Base-by-base conservation (phyloP, 2,888 invertebrate species). In the Koerneria pararmatus region DNA sequence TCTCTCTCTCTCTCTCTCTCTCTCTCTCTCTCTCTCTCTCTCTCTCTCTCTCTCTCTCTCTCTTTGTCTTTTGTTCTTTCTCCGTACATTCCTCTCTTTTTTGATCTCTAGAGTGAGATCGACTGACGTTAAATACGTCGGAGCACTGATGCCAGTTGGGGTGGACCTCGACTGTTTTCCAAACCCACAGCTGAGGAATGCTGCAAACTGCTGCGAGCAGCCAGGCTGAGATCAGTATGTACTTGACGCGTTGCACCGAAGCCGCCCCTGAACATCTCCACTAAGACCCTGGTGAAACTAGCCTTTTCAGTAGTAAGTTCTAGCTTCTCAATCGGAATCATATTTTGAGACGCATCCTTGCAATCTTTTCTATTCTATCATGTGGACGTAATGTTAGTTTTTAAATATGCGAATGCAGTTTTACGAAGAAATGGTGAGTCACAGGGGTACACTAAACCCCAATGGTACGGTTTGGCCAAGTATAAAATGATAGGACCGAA, bases 181-280 rank as follows among this genome's bases (percentile, higher is more conserved):
- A 80, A 37, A 78, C 67, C 37, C 73, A 72, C 29, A 80, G 66
- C 65, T 80, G 80, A 11, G 80, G 80, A n/a, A 76, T 53, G 41
- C 75, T 60, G 69, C 78, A 73, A 56, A 77, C 8, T 31, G 73
- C 68, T 0, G 78, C 78, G 32, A 78, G 48, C 1, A 71, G n/a
- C 80, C 80, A 80, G 2, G 75, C 69, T 37, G 68, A 51, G 41
- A 61, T 49, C 27, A 76, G 57, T 66, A 80, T 70, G 46, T 71
- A 31, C n/a, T 73, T 69, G 1, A 76, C 77, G 15, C 78, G 68
- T n/a, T 73, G 67, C 2, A 72, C 74, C 32, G 75, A 75, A 3
- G 74, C 66, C 11, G 73, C 75, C 19, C 76, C 76, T 75, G 62
- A 8, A 69, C 53, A 35, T 24, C 24, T 31, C 24, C 34, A 27